Evolutionary conservation across 2,113 vertebrate species (phyloP).

Genomic region (Lophura nycthemera): DNA sequence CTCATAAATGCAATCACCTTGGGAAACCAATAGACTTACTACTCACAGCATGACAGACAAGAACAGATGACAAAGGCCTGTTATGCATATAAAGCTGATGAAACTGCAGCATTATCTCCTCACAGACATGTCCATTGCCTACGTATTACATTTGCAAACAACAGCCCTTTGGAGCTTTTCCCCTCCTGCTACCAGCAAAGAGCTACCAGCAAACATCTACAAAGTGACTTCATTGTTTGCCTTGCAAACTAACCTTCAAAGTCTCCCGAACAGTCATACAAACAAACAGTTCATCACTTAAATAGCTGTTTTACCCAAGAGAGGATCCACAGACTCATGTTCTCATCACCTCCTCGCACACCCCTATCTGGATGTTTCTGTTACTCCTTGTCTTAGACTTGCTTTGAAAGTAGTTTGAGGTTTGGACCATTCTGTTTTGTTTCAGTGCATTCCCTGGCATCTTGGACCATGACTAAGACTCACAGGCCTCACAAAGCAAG

Average conservation of each 20-base stretch:
- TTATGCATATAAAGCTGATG: fast-evolving
- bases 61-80: not conserved
- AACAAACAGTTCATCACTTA: constrained; percentile 43
- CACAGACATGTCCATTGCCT: not conserved
- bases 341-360: not conserved
- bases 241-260: constrained; percentile 16
- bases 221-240: constrained; percentile 19
- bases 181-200: not conserved
- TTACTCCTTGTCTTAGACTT: not conserved
- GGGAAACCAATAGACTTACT: not conserved
- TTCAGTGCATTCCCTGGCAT: not conserved
- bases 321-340: not conserved
- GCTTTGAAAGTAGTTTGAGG: not conserved
- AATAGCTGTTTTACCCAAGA: constrained; percentile 6
- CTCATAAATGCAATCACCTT: not conserved
- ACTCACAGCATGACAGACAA: not conserved
- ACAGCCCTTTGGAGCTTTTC: not conserved
- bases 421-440: not conserved
- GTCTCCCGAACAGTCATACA: not conserved
- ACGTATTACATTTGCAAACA: not conserved
- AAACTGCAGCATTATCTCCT: not conserved
- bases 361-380: not conserved
- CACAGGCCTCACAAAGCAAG: not conserved
- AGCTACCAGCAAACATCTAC: not conserved
- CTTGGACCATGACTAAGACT: not conserved